Base-by-base conservation (phyloP, 2,113 vertebrate species). In the Orthochromis indermauri region DNA sequence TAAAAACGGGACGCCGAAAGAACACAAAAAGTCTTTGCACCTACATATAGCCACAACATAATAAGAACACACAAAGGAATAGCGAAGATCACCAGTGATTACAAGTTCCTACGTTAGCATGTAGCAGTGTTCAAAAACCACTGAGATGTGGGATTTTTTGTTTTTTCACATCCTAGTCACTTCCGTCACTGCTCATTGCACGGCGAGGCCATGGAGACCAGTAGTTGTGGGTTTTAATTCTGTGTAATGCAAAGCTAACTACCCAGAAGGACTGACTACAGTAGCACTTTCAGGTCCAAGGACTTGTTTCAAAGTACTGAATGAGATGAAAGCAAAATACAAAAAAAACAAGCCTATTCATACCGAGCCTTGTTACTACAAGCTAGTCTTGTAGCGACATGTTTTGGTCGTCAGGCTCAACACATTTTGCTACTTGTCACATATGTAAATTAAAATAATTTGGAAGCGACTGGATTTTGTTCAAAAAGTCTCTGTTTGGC, bases 111-210 rank as follows among this genome's bases (percentile, higher is more conserved):
- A 49, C 2, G 2, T 78, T 19, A 78, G 26, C 7, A 31, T 33
- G 73, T 78, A 31, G 42, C 71, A 49, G 16, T 19, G 16, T 78
- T 76, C 24, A 76, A 31, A 76, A 76, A 49, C 26, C 16, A 78
- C 42, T n/a, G 42, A 31, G 16, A 1, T 49, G 26, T 68, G 63
- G 33, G 0, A 0, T 4, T 0, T 37, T 68, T 68, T 37, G 33
- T 68, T 21, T 49, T 76, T 28, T 78, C 42, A 49, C 42, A 49
- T 19, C 26, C 42, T 49, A 19, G 42, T 78, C 42, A 49, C 2
- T 49, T 78, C 2, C 3, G 10, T 78, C 17, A 31, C 42, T 19
- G 42, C 24, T 28, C 24, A 49, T 26, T 76, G 24, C 42, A 49
- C 8, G 4, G 6, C 2, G 1, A 47, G 71, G 24, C 71, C 45